Evolutionary conservation across 2,888 invertebrate species (phyloP).

Genomic region (Drosophila meridiana): DNA sequence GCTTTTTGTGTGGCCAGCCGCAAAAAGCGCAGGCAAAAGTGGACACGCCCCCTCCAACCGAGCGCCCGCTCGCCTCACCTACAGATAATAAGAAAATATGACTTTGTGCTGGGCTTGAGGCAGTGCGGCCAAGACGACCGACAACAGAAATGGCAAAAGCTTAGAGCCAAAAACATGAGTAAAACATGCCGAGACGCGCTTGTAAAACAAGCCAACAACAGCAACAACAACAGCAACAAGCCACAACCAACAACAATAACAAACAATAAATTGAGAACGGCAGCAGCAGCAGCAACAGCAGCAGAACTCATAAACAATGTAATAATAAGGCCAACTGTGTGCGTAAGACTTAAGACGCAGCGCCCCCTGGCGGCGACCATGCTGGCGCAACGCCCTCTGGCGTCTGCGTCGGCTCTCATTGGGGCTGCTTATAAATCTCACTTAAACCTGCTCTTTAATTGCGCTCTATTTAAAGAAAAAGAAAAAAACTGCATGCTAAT

Average conservation of each 20-base stretch:
- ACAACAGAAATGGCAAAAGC: slow-evolving; percentile 60
- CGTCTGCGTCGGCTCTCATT: slow-evolving; percentile 24
- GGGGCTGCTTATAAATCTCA: slow-evolving; percentile 69
- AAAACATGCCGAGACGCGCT: slow-evolving; percentile 73
- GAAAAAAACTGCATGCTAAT: slow-evolving; percentile 62
- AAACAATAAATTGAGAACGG: slow-evolving; percentile 69
- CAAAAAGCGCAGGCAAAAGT: slow-evolving; percentile 61
- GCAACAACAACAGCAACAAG: slow-evolving; percentile 50
- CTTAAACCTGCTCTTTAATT: slow-evolving; percentile 73
- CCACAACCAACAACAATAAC: slow-evolving; percentile 43
- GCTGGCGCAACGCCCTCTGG: slow-evolving; percentile 39
- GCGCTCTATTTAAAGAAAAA: slow-evolving; percentile 66
- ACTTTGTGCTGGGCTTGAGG: slow-evolving; percentile 62
- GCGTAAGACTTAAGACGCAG: slow-evolving; percentile 52
- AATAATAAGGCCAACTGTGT: slow-evolving; percentile 73
- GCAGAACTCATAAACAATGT: slow-evolving; percentile 75
- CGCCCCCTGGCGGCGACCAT: slow-evolving; percentile 45
- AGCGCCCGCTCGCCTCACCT: not conserved
- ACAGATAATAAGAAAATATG: slow-evolving; percentile 79
- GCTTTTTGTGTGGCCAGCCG: slow-evolving; percentile 58
- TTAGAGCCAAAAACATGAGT: slow-evolving; percentile 64
- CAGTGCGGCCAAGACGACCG: slow-evolving; percentile 59
- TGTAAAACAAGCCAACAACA: slow-evolving; percentile 69
- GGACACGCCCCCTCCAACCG: slow-evolving; percentile 28
- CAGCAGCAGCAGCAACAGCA: slow-evolving; percentile 26